Base-by-base conservation (phyloP, 2,797 vertebrate species). In the Cheirogaleus major region DNA sequence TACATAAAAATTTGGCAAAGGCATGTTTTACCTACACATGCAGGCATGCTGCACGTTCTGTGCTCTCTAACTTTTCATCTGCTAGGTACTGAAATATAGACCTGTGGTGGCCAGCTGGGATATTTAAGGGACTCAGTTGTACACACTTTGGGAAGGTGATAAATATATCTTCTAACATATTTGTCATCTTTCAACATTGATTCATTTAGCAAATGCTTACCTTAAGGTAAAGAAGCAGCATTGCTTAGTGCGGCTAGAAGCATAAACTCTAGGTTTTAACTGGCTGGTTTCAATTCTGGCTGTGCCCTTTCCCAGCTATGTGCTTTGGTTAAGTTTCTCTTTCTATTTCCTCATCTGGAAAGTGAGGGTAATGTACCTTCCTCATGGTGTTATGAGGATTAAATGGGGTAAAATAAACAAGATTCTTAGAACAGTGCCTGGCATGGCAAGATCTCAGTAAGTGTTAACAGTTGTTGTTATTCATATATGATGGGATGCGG, bases 131-230 rank as follows among this genome's bases (percentile, higher is more conserved):
- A 50, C n/a, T 69, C 35, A 67, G 55, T 75, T 73, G 84, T 82
- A 67, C 4, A 65, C 13, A 32, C 57, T 95, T 73, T 80, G 35
- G 75, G 38, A 95, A 87, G 38, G 18, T 59, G 45, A 43, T 75
- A 69, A 67, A 41, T 67, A 11, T 52, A 9, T 81, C 41, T 93
- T 96, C 55, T 81, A 41, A 70, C 32, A 48, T 32, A 22, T 85
- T 96, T 82, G 30, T 76, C 22, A 75, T 92, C 85, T 70, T 82
- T 93, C 22, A 45, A 38, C 35, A 48, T 85, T 76, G 45, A 61
- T 80, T 95, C 15, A 52, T 30, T 92, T 52, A 83, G 85, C 61
- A 89, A 85, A 84, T 85, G 43, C 70, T 91, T 82, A 65, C 73
- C 79, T 88, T 57, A 35, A 82, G 38, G 48, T 20, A 48, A 78